Conservation (phyloP, 2,888 invertebrate genomes). For the Molanna angustata region DNA sequence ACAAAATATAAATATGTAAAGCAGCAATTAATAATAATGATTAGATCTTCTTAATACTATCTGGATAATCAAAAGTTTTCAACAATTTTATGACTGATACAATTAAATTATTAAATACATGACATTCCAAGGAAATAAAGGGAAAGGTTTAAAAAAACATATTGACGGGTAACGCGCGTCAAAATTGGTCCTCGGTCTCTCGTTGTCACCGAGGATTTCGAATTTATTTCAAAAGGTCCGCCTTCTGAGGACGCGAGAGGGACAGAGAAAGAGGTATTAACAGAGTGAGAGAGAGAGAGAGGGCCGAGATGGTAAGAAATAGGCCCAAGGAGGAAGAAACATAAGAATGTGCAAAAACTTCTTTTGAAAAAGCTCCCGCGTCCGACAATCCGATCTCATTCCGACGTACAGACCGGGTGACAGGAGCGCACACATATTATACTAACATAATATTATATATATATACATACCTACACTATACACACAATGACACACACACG, state of each 20-base stretch:
- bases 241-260: constrained; percentile 3
- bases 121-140: no score
- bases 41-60: no score
- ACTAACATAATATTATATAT: no score
- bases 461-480: not conserved
- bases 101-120: no score
- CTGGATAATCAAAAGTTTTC: no score
- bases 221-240: constrained; percentile 24
- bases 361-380: constrained; percentile 30
- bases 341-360: constrained; percentile 30
- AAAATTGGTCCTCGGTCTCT: no score
- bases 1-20: no score
- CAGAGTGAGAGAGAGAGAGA: not conserved
- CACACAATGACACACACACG: not conserved
- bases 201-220: constrained; percentile 25
- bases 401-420: constrained; percentile 31
- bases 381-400: constrained; percentile 32
- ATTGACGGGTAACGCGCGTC: no score
- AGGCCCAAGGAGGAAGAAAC: constrained; percentile 9
- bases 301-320: not conserved
- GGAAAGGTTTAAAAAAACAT: no score
- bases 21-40: no score
- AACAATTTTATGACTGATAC: no score
- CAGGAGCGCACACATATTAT: constrained; percentile 21
- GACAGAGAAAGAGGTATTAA: no score